Evolutionary conservation across 1,140 invertebrate genomes (phyloP), one percentile per base, ranked within the genome.

Genomic region (Trichomalopsis sarcophagae): DNA sequence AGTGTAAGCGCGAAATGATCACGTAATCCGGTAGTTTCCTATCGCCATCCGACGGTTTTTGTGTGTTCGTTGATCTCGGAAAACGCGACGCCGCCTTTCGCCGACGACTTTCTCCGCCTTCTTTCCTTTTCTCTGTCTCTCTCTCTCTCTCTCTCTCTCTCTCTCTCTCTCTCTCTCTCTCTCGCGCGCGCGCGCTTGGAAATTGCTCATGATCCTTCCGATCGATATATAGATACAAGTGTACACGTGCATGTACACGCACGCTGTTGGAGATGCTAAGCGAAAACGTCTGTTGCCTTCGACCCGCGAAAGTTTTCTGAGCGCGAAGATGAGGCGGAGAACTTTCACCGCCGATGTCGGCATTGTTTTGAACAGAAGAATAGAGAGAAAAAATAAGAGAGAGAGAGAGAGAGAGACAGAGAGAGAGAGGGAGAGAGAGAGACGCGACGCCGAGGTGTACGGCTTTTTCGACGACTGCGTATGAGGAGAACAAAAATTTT

Each of bases 41-140:
- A 62, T n/a, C 21, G 14, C 27, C 68, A 73, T 47, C 33, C 44
- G 55, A 1, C 13, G 10, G 6, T 27, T 80, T 81, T 81, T 73
- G 30, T 69, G 21, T 69, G 44, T 73, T 69, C 21, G 40, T 14
- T 81, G 10, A 5, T 73, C 44, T 74, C 40, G 50, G 71, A 82
- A 82, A 74, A 82, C 55, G 71, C 44, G n/a, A 30, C 14, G 47
- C n/a, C 40, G 55, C 80, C 69, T 81, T 81, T 81, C 69, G 33
- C 80, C 36, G n/a, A 33, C n/a, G 27, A 83, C 81, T 83, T 83
- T 83, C 81, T 83, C 81, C 23, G 21, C 74, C 13, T 21, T 55
- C 4, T n/a, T 62, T 62, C 55, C 17, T n/a, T 62, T 4, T 62
- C 55, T 17, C 55, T 55, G 2, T 17, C 50, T 36, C 33, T 36